These are phyloP conservation scores for Anthonomus grandis DNA, from an alignment of 1,140 invertebrate genomes.

Conservation along the genomic window DNA sequence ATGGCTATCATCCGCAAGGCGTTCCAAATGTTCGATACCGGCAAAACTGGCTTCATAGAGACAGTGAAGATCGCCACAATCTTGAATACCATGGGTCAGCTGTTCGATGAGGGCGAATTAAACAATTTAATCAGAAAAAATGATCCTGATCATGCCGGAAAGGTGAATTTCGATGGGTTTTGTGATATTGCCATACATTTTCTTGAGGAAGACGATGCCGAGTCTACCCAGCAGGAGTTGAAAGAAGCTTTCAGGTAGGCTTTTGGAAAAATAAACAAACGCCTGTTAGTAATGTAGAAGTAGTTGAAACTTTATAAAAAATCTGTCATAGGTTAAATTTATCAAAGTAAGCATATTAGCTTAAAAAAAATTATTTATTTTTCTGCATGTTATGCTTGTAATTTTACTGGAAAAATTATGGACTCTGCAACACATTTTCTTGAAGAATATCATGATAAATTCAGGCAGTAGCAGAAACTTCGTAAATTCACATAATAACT, in stretches of 20 bases:
- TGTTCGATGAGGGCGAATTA: conserved; percentile 84
- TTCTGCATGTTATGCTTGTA: too few relatives aligned
- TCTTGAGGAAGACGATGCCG: conserved; percentile 84
- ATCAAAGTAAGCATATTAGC: too few relatives aligned
- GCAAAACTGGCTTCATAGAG: conserved; percentile 85
- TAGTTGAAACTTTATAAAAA: too few relatives aligned
- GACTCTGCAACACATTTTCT: too few relatives aligned
- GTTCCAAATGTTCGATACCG: conserved; percentile 93
- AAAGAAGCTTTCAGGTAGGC: conserved; percentile 86
- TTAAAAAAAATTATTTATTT: too few relatives aligned
- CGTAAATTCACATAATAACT: too few relatives aligned
- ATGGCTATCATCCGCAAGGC: conserved; percentile 86
- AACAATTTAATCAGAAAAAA: conserved; percentile 79
- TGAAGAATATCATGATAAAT: too few relatives aligned
- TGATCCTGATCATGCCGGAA: conserved; percentile 79
- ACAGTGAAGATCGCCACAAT: conserved; percentile 86
- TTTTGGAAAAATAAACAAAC: conserved; percentile 7
- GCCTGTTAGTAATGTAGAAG: background rate
- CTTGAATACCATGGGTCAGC: conserved; percentile 87
- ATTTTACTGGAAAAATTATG: too few relatives aligned
- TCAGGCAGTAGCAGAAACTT: too few relatives aligned
- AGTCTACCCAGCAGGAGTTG: conserved; percentile 90
- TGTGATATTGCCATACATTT: conserved; percentile 86
- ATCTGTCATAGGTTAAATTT: too few relatives aligned
- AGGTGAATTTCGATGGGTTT: conserved; percentile 92